Percentiles rank a stretch among this genome's conserved stretches.
Evolutionary conservation across 2,888 invertebrate species (phyloP).

Genomic region (Cosmorhoe ocellata): DNA sequence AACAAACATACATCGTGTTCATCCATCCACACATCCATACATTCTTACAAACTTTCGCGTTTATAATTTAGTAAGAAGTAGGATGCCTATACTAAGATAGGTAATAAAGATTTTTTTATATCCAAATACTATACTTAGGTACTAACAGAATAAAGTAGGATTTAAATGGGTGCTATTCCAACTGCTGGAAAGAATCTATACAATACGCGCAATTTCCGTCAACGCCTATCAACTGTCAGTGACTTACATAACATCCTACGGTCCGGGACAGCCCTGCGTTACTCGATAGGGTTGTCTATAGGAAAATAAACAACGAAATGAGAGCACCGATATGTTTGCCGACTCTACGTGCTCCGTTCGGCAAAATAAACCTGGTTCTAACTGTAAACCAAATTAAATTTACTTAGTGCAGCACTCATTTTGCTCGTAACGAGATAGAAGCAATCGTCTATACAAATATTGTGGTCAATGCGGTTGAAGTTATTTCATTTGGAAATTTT

Average conservation of each 20-base stretch:
- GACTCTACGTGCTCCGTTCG: slow-evolving; percentile 17
- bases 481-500: neutral
- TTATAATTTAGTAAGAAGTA: no score
- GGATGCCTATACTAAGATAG: no score
- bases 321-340: slow-evolving; percentile 29
- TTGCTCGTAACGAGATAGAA: slow-evolving; percentile 9
- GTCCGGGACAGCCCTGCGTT: slow-evolving; percentile 21
- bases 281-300: slow-evolving; percentile 30
- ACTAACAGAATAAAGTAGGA: no score
- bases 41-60: no score
- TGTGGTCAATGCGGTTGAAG: neutral
- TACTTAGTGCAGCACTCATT: slow-evolving; percentile 18
- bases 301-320: slow-evolving; percentile 28
- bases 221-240: no score
- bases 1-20: no score
- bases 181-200: no score
- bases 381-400: slow-evolving; percentile 28
- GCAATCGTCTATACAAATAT: slow-evolving; percentile 9
- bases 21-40: no score
- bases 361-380: slow-evolving; percentile 19
- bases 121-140: no score
- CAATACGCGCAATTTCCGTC: no score
- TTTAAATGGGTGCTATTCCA: no score
- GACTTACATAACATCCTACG: neutral
- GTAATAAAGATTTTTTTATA: no score